phyloP scores from a whole-genome alignment of 37 sponge, comb jelly and placozoan species.

The Theonella swinhoei region DNA sequence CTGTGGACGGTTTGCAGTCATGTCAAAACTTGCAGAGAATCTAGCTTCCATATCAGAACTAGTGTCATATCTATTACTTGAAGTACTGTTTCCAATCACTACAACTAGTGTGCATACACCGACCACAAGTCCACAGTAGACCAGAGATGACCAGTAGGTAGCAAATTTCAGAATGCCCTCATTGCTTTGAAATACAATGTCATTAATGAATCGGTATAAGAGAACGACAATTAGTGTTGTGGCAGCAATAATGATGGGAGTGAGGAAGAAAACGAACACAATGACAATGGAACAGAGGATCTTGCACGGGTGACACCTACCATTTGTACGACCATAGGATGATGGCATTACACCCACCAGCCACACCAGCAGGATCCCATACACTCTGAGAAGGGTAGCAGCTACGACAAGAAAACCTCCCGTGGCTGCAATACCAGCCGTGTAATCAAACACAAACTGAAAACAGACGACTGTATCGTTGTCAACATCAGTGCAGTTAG shows the following conservation, averaged over 20 bases:
- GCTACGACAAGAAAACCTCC: background rate
- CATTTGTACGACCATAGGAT: background rate
- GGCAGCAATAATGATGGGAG: background rate
- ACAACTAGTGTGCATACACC: background rate
- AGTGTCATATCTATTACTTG: background rate
- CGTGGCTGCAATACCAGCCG: background rate
- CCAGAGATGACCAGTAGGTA: background rate
- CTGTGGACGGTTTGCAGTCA: background rate
- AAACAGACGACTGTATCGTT: background rate
- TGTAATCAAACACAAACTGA: background rate
- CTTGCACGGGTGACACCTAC: background rate
- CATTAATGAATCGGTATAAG: background rate
- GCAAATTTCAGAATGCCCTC: background rate
- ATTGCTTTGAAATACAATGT: background rate
- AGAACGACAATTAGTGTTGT: background rate
- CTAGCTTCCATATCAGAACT: background rate
- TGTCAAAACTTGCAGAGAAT: background rate
- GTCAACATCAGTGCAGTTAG: background rate
- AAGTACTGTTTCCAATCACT: background rate
- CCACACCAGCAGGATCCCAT: background rate
- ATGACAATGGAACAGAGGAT: background rate
- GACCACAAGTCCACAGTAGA: background rate
- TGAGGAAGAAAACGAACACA: background rate
- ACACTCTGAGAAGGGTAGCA: background rate
- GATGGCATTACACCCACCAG: background rate